Base-by-base conservation (phyloP, 2,888 invertebrate species). In the Cabera pusaria region DNA sequence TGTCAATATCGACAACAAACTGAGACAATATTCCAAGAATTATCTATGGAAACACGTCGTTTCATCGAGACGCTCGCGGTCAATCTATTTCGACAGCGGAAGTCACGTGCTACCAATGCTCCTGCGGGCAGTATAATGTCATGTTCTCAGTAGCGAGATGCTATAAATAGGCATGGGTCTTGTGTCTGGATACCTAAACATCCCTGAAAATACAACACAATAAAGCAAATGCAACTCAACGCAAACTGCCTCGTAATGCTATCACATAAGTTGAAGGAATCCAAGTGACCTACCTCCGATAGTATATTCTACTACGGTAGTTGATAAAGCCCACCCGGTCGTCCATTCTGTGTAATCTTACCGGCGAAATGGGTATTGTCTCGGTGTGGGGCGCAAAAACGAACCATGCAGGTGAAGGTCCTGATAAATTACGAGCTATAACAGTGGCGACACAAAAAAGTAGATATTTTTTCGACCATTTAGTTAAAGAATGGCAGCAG, bases 71-170 rank as follows among this genome's bases (percentile, higher is more conserved):
- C 56, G 59, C 63, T 61, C 57, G 44, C 59, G 26, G 56, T 66
- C 62, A 56, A 52, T 78, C 77, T 77, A 80, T 81, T 81, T 84
- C 62, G 70, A 74, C 71, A 71, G 49, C 81, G 83, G 84, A 82
- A 82, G 78, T 84, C 80, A 77, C 81, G 77, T 71, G 75, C 64
- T 59, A 46, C 56, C 64, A 63, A 36, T 59, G 69, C 56, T 66
- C 50, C 52, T 59, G 71, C 62, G 64, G 70, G 74, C 76, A 77
- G 68, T 69, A 65, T 72, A 82, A 78, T 76, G 76, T 75, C 73
- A 72, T 66, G 63, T 82, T 82, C 82, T 62, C 55, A 59, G 84
- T 81, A 84, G 61, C 49, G 65, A 67, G 56, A 52, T 51, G 65
- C 70, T 75, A 82, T 78, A 74, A 79, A 77, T 77, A 81, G 72